Conservation (phyloP, 2,888 invertebrate genomes). For the Halictus ligatus region DNA sequence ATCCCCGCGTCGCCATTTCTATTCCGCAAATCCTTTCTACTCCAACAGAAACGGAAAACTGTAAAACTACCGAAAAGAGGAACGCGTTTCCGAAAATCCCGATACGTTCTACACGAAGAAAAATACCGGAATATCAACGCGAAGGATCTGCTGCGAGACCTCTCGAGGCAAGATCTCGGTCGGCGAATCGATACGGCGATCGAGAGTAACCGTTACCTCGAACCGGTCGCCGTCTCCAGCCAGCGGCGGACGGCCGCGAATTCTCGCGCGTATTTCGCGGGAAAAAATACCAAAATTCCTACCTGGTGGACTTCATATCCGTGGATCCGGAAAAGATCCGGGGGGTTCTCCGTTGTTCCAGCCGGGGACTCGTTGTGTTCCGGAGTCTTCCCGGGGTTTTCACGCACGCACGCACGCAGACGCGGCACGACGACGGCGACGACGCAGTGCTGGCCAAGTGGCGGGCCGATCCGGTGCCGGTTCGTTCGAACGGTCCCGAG, state of each 20-base stretch:
- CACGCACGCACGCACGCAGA: constrained; percentile 67
- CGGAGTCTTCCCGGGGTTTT: constrained; percentile 33
- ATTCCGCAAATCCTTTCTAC: not conserved
- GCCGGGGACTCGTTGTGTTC: not conserved
- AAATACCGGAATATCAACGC: not conserved
- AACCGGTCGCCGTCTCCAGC: constrained; percentile 7
- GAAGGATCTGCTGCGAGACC: not conserved
- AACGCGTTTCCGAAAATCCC: no score
- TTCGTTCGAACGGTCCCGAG: constrained; percentile 48
- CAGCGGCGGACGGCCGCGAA: no score
- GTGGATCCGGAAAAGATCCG: not conserved
- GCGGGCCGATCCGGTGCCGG: constrained; percentile 41
- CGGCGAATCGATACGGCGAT: not conserved
- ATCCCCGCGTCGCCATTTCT: not conserved
- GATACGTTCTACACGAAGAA: not conserved
- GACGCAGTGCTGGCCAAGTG: constrained; percentile 58
- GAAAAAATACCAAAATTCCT: constrained; percentile 6
- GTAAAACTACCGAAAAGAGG: no score
- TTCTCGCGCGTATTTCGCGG: constrained; percentile 28
- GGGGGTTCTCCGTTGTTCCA: not conserved
- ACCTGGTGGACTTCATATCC: not conserved
- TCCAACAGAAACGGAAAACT: no score
- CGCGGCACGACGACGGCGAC: constrained; percentile 49
- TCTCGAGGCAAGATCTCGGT: not conserved
- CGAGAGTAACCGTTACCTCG: not conserved